Evolutionary conservation across 2,888 invertebrate species (phyloP).

Genomic region (Antheraea assamensis): DNA sequence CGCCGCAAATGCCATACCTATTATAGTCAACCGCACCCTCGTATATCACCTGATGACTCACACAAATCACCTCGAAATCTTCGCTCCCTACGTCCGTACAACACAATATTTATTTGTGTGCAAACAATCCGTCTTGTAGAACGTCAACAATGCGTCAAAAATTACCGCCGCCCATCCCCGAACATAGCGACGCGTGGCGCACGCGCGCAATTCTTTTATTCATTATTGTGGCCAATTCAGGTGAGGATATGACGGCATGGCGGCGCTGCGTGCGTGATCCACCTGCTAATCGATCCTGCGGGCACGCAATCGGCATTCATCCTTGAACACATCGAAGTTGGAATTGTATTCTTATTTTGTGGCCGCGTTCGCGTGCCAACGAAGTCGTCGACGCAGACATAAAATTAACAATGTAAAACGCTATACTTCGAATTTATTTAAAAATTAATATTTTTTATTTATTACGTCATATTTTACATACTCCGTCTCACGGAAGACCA

Average conservation of each 20-base stretch:
- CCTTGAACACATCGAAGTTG: slow-evolving; percentile 65
- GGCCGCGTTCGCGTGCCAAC: slow-evolving; percentile 42
- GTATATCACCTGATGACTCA: slow-evolving; percentile 6
- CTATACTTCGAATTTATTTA: not conserved
- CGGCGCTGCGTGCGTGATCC: slow-evolving; percentile 69
- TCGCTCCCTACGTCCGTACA: not conserved
- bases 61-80: slow-evolving; percentile 5
- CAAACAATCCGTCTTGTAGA: slow-evolving; percentile 22
- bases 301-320: slow-evolving; percentile 68
- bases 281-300: slow-evolving; percentile 68
- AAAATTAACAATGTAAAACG: slow-evolving; percentile 17
- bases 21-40: slow-evolving; percentile 3
- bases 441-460: not conserved
- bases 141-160: slow-evolving; percentile 65
- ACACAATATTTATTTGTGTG: slow-evolving; percentile 8
- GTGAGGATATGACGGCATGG: slow-evolving; percentile 79
- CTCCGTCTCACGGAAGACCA: not conserved
- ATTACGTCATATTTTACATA: not conserved
- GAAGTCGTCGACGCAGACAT: slow-evolving; percentile 45
- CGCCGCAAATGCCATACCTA: slow-evolving; percentile 6
- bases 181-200: slow-evolving; percentile 68
- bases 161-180: slow-evolving; percentile 59
- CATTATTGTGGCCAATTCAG: slow-evolving; percentile 76
- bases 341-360: slow-evolving; percentile 46
- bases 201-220: slow-evolving; percentile 77